Base-by-base conservation (phyloP, 2,888 invertebrate species). In the Agrotis exclamationis region DNA sequence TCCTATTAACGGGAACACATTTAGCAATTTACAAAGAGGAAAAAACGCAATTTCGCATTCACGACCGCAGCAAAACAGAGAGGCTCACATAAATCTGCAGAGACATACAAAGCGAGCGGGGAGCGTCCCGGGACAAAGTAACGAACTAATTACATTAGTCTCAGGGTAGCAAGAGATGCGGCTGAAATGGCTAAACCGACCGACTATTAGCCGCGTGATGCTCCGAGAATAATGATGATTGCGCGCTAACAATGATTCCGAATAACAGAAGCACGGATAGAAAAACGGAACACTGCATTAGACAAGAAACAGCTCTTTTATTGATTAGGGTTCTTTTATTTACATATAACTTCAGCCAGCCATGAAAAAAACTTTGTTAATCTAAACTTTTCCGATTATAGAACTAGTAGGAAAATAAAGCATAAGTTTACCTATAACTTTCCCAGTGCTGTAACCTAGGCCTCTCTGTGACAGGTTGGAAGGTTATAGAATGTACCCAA, bases 61-160 rank as follows among this genome's bases (percentile, higher is more conserved):
- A 87, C 88, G 85, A 87, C 86, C 87, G 86, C 89, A 89, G 89
- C 89, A 89, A 91, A 92, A 91, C 88, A 91, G 90, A 84, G 87
- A 86, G 89, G 86, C 85, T 88, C 88, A 88, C 90, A 94, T 93
- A 94, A 93, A 94, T 94, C 93, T 91, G 90, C 82, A 85, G 90
- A 90, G 89, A 90, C 90, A 89, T 88, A 89, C 91, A 90, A 91
- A 91, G 89, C 88, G 89, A 83, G 87, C 84, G 89, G 86, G 88
- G 88, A 87, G 85, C 88, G 88, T 87, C 89, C 87, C 89, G 89
- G 91, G 91, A 92, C 90, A 91, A 92, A 94, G 94, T 95, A 95
- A 95, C 94, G 93, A 94, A 93, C 93, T 94, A 95, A 95, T 95
- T 93, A 95, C 94, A 95, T 95, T 95, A 95, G 92, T 90, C 87